Base-by-base conservation (phyloP, 2,888 invertebrate species). In the Orchesella flavescens region DNA sequence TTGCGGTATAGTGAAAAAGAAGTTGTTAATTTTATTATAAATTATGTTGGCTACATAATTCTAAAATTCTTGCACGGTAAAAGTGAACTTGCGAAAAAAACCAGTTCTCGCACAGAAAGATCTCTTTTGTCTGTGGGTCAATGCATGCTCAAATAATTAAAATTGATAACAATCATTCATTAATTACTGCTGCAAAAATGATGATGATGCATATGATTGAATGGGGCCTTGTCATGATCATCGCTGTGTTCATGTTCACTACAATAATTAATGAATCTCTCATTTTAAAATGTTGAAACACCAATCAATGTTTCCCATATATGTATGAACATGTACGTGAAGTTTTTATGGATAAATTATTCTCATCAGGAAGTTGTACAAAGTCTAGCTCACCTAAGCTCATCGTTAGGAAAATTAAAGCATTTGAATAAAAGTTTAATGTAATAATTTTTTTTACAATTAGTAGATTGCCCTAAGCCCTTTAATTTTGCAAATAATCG, bases 131-230 rank as follows among this genome's bases (percentile, higher is more conserved):
- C n/a, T 46, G 13, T 53, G 53, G 53, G 53, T 17, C 19, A 49
- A 17, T 75, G 17, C 53, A 53, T 34, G 53, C 44, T 46, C 43
- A 21, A 49, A 65, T 65, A 53, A 57, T 76, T 76, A 66, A 68
- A 76, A 76, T 63, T 57, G 76, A 76, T 76, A 76, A 43, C 68
- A 68, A 76, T 66, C 76, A 66, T 24, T 76, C 66, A 76, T 76
- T 76, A 66, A 57, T n/a, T 44, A 57, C 57, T 66, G 21, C 4
- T 68, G 43, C 19, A 55, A 49, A 19, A 24, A 65, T 24, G 43
- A 57, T 76, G 66, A 24, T 12, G 34, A 66, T 76, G 19, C 57
- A 73, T 44, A 59, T 44, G 57, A 73, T 73, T 59, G 43, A 59
- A 57, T 73, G 72, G 59, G 44, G 59, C n/a, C 19, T 5, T 44